Evolutionary conservation across 2,113 vertebrate genomes (phyloP).

Genomic region (Phaetusa simplex): DNA sequence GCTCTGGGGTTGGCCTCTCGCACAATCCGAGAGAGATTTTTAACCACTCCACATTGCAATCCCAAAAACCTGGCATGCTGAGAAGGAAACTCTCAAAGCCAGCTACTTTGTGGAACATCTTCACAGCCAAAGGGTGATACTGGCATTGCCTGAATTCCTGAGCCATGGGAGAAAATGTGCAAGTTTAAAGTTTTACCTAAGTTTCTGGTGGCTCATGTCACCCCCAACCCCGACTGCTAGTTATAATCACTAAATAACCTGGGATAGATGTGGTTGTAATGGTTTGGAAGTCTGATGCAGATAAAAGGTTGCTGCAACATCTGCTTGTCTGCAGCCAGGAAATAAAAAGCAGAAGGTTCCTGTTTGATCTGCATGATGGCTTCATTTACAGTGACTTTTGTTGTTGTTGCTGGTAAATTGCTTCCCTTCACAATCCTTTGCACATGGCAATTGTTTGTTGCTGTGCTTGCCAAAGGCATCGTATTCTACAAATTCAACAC

Average conservation of each 20-base stretch:
- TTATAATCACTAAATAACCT: neutral
- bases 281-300: neutral
- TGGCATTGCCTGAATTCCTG: neutral
- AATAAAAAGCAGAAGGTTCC: neutral
- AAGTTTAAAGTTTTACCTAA: neutral
- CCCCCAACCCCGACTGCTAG: neutral
- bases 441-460: neutral
- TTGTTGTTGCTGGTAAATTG: neutral
- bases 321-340: neutral
- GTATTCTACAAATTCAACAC: neutral
- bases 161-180: rapidly evolving
- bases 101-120: neutral
- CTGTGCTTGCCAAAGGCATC: neutral
- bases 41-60: neutral
- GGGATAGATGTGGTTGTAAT: too few species aligned
- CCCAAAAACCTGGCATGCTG: neutral
- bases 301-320: neutral
- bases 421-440: neutral
- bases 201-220: neutral
- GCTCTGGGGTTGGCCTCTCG: neutral
- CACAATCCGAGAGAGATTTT: rapidly evolving
- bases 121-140: neutral
- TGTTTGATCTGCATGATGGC: neutral
- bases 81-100: neutral
- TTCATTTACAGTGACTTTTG: neutral